Evolutionary conservation across 2,113 vertebrate species (phyloP).

Genomic region (Budorcas taxicolor): DNA sequence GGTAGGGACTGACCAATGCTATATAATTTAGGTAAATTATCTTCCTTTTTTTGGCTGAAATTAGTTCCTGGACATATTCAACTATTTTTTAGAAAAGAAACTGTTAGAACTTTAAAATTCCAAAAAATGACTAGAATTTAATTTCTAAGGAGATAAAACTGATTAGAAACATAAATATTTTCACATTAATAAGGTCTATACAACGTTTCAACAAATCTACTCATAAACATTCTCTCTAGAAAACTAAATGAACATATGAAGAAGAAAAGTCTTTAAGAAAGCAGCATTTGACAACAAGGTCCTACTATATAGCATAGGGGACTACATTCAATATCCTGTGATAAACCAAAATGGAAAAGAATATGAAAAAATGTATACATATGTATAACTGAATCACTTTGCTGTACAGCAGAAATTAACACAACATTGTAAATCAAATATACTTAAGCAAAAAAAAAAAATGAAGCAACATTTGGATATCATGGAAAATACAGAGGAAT

Average conservation of each 20-base stretch:
- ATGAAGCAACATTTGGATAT: background rate
- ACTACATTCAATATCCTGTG: background rate
- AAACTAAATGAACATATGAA: background rate
- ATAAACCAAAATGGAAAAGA: background rate
- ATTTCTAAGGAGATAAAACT: slow-evolving; percentile 14
- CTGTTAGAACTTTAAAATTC: background rate
- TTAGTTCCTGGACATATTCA: background rate
- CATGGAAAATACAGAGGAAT: background rate
- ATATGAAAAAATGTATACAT: background rate
- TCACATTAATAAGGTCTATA: background rate
- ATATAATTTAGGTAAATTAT: background rate
- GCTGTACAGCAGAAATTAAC: background rate
- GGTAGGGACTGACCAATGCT: background rate
- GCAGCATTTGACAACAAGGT: background rate
- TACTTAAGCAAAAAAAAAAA: background rate
- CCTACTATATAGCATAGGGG: background rate
- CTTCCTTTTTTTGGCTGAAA: background rate
- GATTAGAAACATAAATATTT: slow-evolving; percentile 11
- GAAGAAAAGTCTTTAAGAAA: background rate
- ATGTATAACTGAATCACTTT: background rate
- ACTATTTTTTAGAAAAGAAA: background rate
- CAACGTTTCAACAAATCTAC: background rate
- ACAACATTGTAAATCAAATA: background rate
- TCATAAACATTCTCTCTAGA: background rate
- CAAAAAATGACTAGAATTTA: background rate